These are phyloP conservation scores for Epicampocera succincta DNA, from an alignment of 2,888 invertebrate species.

Conservation along the genomic window DNA sequence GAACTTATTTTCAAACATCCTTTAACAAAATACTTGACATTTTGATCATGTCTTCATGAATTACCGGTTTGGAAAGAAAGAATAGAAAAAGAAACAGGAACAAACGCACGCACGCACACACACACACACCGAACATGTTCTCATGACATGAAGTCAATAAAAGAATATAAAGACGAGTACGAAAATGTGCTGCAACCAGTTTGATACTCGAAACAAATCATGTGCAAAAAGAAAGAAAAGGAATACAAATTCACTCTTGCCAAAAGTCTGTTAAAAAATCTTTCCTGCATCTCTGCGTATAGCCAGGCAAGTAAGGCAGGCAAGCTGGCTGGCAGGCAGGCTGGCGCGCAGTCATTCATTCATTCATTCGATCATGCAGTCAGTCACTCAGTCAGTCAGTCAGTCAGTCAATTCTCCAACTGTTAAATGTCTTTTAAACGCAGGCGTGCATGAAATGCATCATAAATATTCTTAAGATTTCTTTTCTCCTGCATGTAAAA, in stretches of 20 bases:
- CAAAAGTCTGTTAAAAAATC: slow-evolving; percentile 33
- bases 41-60: slow-evolving; percentile 45
- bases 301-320: slow-evolving; percentile 5
- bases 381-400: slow-evolving; percentile 2
- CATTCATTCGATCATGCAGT: too few species aligned
- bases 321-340: background rate
- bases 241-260: slow-evolving; percentile 27
- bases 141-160: slow-evolving; percentile 4
- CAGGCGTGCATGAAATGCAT: slow-evolving; percentile 67
- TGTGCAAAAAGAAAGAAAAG: slow-evolving; percentile 34
- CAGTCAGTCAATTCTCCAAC: slow-evolving; percentile 40
- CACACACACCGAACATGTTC: background rate
- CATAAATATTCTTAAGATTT: slow-evolving; percentile 58
- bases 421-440: slow-evolving; percentile 65
- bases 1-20: slow-evolving; percentile 19
- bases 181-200: slow-evolving; percentile 11
- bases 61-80: slow-evolving; percentile 37
- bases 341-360: background rate
- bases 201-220: slow-evolving; percentile 59
- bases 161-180: background rate
- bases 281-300: slow-evolving; percentile 43
- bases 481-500: slow-evolving; percentile 33
- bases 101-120: background rate
- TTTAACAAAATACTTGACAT: slow-evolving; percentile 40
- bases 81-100: background rate